Evolutionary conservation across 2,888 invertebrate genomes (phyloP), one percentile per base, ranked within the genome.

Genomic region (Nebria salina): DNA sequence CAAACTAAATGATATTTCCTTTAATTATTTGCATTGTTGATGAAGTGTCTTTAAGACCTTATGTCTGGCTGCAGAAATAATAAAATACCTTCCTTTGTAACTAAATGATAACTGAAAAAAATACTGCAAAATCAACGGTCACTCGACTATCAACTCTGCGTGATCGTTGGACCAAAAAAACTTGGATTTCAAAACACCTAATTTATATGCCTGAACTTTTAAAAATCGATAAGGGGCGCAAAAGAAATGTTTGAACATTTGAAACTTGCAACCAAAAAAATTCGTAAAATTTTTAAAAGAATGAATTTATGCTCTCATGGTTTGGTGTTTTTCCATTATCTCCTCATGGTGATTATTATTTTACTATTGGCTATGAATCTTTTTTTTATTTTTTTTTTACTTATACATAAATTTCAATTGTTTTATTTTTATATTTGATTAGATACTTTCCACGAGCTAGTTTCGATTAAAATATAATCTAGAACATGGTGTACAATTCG

Each of bases 21-120:
- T 83, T 83, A 81, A 82, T 82, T 78, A 82, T 83, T 82, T 83
- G 78, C 81, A 85, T 85, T 85, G 86, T 85, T 85, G 85, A 86
- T 89, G 88, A 89, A 89, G 87, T 88, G 89, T 88, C 89, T 88
- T 54, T 88, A 86, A 88, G 88, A 88, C 88, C 89, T 87, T 88
- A 88, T 88, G 89, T 89, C 89, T 88, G 85, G 87, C 88, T 88
- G 87, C 88, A 85, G 86, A 86, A 85, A 86, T n/a, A 86, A 87
- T 88, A 87, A 86, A 82, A 54, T 54, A 83, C 85, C 87, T 86
- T 87, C 87, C 87, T 87, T 88, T 88, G 87, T 84, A 84, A 87
- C 86, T 85, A 85, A 86, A 54, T 54, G 54, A 54, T 54, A 54
- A 54, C 54, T 54, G 85, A 87, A 86, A 85, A 84, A 86, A 86